Percentiles rank a stretch among this genome's conserved stretches.
Evolutionary conservation across 2,797 vertebrate genomes (phyloP).

Genomic region (Erpetoichthys calabaricus): DNA sequence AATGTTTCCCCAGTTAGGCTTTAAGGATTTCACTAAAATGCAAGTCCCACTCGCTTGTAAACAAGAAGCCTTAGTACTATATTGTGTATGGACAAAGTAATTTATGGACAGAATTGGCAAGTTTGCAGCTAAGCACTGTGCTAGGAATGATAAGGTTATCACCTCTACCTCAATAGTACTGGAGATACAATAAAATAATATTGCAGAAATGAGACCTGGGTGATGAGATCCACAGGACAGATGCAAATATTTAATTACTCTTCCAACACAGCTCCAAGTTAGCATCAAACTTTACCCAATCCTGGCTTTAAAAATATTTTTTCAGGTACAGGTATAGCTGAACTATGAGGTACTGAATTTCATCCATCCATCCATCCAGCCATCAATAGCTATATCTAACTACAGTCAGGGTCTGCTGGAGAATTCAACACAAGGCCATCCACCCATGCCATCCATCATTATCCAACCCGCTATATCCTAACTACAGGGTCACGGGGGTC

Average conservation of each 20-base stretch:
- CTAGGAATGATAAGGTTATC: slow-evolving; percentile 35
- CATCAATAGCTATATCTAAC: too few relatives aligned
- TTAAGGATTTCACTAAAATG: too few relatives aligned
- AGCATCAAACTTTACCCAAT: slow-evolving; percentile 29
- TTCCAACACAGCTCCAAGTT: slow-evolving; percentile 27
- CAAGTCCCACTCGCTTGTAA: neutral
- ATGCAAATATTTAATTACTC: slow-evolving; percentile 44
- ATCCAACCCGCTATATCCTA: too few relatives aligned
- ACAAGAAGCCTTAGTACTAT: slow-evolving; percentile 1
- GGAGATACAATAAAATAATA: slow-evolving; percentile 46
- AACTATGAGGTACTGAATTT: too few relatives aligned
- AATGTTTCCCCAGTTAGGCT: too few relatives aligned
- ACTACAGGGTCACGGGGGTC: too few relatives aligned
- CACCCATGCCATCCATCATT: too few relatives aligned
- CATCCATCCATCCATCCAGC: too few relatives aligned
- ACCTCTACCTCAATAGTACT: slow-evolving; percentile 35
- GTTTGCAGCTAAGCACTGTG: slow-evolving; percentile 33
- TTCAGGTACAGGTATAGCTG: too few relatives aligned
- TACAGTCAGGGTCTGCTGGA: too few relatives aligned
- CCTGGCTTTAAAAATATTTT: slow-evolving; percentile 4
- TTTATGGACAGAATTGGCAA: slow-evolving; percentile 28
- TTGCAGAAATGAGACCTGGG: slow-evolving; percentile 26
- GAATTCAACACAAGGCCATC: too few relatives aligned
- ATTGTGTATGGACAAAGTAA: slow-evolving; percentile 27
- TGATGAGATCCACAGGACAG: slow-evolving; percentile 38